Percentiles rank a stretch among this genome's conserved stretches.
These are phyloP conservation scores for Hymenochirus boettgeri DNA, from an alignment of 2,113 vertebrate genomes.

Conservation along the genomic window DNA sequence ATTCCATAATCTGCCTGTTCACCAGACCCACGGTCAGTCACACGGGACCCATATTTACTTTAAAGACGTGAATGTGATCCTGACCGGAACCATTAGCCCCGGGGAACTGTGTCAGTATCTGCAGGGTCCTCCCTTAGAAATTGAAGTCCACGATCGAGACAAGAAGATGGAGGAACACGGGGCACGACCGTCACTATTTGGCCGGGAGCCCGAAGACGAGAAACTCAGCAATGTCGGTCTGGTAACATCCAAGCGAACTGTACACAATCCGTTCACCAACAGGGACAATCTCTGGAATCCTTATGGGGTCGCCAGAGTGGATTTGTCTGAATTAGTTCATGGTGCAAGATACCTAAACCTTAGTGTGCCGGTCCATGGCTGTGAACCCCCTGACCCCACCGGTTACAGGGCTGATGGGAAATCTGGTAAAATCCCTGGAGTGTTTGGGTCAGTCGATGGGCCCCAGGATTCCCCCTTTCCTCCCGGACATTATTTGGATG, in stretches of 20 bases:
- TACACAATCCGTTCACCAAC: conserved; percentile 39
- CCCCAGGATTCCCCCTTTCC: conserved; percentile 43
- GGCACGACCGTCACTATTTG: conserved; percentile 49
- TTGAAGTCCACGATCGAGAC: conserved; percentile 79
- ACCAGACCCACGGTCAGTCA: conserved; percentile 59
- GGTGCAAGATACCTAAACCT: conserved; percentile 61
- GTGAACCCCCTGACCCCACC: conserved; percentile 38
- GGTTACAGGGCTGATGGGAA: conserved; percentile 3
- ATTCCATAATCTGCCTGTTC: conserved; percentile 56
- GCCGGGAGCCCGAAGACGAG: conserved; percentile 49
- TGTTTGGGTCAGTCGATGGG: not conserved
- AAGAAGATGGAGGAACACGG: conserved; percentile 47
- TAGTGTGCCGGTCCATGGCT: conserved; percentile 57
- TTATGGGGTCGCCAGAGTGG: conserved; percentile 64
- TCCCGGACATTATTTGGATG: conserved; percentile 62
- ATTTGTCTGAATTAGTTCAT: conserved; percentile 64
- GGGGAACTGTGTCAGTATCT: conserved; percentile 63
- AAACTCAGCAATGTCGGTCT: conserved; percentile 43
- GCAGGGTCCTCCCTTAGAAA: conserved; percentile 66
- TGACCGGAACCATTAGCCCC: conserved; percentile 61
- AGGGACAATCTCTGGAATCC: conserved; percentile 49
- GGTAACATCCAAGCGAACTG: conserved; percentile 33
- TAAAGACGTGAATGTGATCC: conserved; percentile 71
- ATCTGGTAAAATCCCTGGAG: conserved; percentile 11
- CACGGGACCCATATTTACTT: conserved; percentile 65